A percentile compares a stretch with the other conserved stretches of the same genome.
Conservation (phyloP, 2,888 invertebrate species). For the Ochropacha duplaris region DNA sequence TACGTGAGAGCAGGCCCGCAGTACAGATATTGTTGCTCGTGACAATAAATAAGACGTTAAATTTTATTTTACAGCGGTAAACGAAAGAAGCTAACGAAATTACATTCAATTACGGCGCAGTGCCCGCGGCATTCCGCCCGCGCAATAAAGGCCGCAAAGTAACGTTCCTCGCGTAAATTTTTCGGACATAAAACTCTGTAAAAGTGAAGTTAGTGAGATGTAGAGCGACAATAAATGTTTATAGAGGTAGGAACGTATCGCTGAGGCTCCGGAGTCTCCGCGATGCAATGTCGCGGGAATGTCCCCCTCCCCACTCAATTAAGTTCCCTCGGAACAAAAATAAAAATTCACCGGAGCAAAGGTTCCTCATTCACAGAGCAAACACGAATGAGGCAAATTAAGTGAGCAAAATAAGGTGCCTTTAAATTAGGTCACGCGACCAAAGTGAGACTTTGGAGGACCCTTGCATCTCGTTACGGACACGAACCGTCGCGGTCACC, state of each 20-base stretch:
- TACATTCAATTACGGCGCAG: slow-evolving; percentile 79
- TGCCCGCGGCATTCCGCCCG: slow-evolving; percentile 68
- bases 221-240: slow-evolving; percentile 80
- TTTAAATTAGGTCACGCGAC: slow-evolving; percentile 71
- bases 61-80: slow-evolving; percentile 80
- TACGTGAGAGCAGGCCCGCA: slow-evolving; percentile 39
- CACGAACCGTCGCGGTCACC: slow-evolving; percentile 51
- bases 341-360: slow-evolving; percentile 56
- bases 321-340: slow-evolving; percentile 65
- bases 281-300: slow-evolving; percentile 24
- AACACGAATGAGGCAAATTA: slow-evolving; percentile 79
- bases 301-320: slow-evolving; percentile 60
- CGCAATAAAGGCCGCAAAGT: slow-evolving; percentile 72
- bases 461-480: slow-evolving; percentile 55
- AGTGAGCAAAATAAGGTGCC: slow-evolving; percentile 76
- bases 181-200: slow-evolving; percentile 82
- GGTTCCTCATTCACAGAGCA: slow-evolving; percentile 68
- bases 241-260: slow-evolving; percentile 53
- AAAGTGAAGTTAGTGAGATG: slow-evolving; percentile 81
- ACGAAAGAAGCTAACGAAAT: slow-evolving; percentile 80
- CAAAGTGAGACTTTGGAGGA: slow-evolving; percentile 55
- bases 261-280: slow-evolving; percentile 11
- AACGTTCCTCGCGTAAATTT: slow-evolving; percentile 78
- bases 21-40: slow-evolving; percentile 65
- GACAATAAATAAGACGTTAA: slow-evolving; percentile 80